phyloP scores from a whole-genome alignment of 1,140 invertebrate genomes.

The Drosophila kikkawai region DNA sequence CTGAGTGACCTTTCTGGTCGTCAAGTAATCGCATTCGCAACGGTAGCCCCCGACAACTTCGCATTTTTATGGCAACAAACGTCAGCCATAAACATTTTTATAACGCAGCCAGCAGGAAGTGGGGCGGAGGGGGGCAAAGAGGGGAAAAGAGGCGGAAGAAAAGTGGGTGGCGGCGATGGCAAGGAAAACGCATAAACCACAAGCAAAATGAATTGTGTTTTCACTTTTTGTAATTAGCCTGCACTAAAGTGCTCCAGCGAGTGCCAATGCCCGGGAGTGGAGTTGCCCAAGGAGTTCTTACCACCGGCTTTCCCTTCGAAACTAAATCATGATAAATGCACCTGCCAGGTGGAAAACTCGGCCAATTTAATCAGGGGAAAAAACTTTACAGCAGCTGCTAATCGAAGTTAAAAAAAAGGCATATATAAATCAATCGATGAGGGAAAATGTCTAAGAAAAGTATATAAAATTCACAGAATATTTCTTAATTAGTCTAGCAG shows the following conservation, averaged over 20 bases:
- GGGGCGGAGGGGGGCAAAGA: not conserved
- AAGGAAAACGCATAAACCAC: slow-evolving; percentile 68
- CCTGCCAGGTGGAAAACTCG: slow-evolving; percentile 5
- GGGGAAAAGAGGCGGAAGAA: slow-evolving; percentile 3
- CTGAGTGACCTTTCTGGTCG: slow-evolving; percentile 67
- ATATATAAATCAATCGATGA: slow-evolving; percentile 12
- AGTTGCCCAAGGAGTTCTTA: not conserved
- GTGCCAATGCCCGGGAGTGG: not conserved
- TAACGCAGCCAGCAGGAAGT: slow-evolving; percentile 55
- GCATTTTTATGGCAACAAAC: slow-evolving; percentile 72
- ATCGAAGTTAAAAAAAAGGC: slow-evolving; percentile 19
- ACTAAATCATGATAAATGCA: slow-evolving; percentile 53
- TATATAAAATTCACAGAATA: not conserved
- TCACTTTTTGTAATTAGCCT: slow-evolving; percentile 79
- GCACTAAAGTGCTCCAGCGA: slow-evolving; percentile 45
- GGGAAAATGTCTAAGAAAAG: not conserved
- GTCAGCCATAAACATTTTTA: slow-evolving; percentile 75
- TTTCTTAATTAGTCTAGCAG: not conserved
- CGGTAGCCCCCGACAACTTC: slow-evolving; percentile 61
- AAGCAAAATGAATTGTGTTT: slow-evolving; percentile 79
- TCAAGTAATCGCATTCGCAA: slow-evolving; percentile 66
- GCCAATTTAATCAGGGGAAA: slow-evolving; percentile 28
- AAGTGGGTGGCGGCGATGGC: slow-evolving; percentile 2
- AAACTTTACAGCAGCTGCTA: slow-evolving; percentile 39
- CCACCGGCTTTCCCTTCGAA: not conserved